Percentiles rank a stretch among this genome's conserved stretches.
phyloP scores from a whole-genome alignment of 1,140 invertebrate genomes.

The Drosophila pachea region DNA sequence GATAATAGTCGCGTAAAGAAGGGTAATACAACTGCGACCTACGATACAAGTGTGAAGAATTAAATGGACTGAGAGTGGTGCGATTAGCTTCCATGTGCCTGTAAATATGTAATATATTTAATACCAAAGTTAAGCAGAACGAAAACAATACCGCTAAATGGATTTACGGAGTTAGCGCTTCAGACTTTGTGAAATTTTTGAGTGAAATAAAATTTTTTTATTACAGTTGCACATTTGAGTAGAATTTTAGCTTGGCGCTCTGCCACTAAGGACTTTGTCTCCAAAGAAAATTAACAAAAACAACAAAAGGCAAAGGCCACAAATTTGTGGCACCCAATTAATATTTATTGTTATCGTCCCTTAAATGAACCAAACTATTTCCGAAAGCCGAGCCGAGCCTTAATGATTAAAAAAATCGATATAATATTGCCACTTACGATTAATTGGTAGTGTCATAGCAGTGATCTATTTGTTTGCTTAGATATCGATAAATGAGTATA shows the following conservation, averaged over 20 bases:
- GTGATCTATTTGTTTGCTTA: not conserved
- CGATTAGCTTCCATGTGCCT: constrained; percentile 11
- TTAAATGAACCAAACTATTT: no score
- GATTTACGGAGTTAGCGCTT: constrained; percentile 16
- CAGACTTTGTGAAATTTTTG: constrained; percentile 52
- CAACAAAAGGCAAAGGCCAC: no score
- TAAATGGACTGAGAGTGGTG: not conserved
- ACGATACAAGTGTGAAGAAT: constrained; percentile 7
- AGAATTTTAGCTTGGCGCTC: not conserved
- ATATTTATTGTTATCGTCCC: no score
- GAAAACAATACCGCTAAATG: constrained; percentile 21
- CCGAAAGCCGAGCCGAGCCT: no score
- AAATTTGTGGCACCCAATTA: no score
- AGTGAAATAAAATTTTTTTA: constrained; percentile 61
- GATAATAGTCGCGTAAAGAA: not conserved
- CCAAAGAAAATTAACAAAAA: not conserved
- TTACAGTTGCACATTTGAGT: not conserved
- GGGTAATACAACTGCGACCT: not conserved
- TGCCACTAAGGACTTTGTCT: constrained; percentile 7
- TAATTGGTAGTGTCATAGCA: not conserved
- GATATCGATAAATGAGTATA: constrained; percentile 14
- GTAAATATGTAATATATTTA: constrained; percentile 61
- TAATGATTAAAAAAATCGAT: no score
- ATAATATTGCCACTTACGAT: no score
- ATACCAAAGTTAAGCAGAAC: constrained; percentile 41